A percentile compares a stretch with the other conserved stretches of the same genome.
Evolutionary conservation across 2,113 vertebrate species (phyloP).

Genomic region (Microtus oregoni): DNA sequence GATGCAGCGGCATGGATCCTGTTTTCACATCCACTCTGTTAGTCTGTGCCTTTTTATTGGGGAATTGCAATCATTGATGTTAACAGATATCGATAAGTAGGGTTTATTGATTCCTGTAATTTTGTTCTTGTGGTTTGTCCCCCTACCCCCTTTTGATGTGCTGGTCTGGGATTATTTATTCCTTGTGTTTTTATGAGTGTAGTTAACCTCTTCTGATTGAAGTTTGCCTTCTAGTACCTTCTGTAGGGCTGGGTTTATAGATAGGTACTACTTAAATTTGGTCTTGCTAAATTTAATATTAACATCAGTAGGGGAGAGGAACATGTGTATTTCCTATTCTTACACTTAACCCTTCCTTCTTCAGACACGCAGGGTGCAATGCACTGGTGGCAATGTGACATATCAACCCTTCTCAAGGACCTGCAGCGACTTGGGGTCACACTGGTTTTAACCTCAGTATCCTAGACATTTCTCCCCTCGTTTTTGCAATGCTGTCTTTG

Average conservation of each 20-base stretch:
- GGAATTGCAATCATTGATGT: neutral
- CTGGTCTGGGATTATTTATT: neutral
- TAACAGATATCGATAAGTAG: neutral
- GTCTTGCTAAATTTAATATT: neutral
- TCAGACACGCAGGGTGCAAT: neutral
- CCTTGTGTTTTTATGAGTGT: neutral
- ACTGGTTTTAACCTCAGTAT: conserved; percentile 16
- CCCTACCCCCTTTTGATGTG: neutral
- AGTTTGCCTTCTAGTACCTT: neutral
- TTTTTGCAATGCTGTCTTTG: neutral
- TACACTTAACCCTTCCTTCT: conserved; percentile 17
- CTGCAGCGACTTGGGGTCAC: neutral
- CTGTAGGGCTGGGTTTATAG: neutral
- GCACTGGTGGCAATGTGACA: neutral
- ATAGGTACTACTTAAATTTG: neutral
- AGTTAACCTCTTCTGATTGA: neutral
- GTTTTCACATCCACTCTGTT: neutral
- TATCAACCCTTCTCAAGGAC: neutral
- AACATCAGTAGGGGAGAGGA: neutral
- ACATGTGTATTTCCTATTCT: neutral
- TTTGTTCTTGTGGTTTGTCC: neutral
- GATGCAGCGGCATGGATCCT: neutral
- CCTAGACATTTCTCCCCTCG: neutral
- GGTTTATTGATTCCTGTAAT: neutral
- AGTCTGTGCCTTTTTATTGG: neutral